Evolutionary conservation across 2,113 vertebrate species (phyloP).

Genomic region (Nanger granti): DNA sequence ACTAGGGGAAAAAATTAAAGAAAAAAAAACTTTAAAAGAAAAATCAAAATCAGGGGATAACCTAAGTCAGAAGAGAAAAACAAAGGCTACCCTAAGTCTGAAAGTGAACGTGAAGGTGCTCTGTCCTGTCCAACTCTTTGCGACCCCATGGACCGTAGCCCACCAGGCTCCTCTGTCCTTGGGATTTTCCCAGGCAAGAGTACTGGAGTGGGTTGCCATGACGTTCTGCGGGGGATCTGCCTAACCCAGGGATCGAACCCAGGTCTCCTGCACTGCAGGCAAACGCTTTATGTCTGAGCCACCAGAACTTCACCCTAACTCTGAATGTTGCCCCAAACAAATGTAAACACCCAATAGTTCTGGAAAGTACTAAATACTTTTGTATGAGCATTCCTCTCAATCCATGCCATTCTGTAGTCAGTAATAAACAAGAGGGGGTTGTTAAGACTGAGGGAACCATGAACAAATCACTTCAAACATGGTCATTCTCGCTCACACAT

Average conservation of each 20-base stretch:
- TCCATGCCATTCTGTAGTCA: not conserved
- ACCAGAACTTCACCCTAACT: not conserved
- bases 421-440: not conserved
- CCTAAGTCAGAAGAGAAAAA: not conserved
- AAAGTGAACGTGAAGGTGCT: not conserved
- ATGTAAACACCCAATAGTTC: not conserved
- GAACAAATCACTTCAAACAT: not conserved
- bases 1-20: not conserved
- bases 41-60: not conserved
- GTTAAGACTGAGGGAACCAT: not conserved
- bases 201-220: not conserved
- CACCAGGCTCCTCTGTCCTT: not conserved
- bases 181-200: not conserved
- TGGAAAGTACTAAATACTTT: not conserved
- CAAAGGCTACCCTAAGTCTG: not conserved
- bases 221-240: not conserved
- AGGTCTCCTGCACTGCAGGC: not conserved
- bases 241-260: not conserved
- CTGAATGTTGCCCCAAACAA: not conserved
- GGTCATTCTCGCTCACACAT: not conserved
- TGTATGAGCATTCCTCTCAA: not conserved
- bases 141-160: fast-evolving
- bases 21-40: not conserved
- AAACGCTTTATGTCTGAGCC: fast-evolving
- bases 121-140: not conserved